These are phyloP conservation scores for Porites divaricata DNA, from an alignment of 92 coral and sea anemone genomes.

Conservation along the genomic window DNA sequence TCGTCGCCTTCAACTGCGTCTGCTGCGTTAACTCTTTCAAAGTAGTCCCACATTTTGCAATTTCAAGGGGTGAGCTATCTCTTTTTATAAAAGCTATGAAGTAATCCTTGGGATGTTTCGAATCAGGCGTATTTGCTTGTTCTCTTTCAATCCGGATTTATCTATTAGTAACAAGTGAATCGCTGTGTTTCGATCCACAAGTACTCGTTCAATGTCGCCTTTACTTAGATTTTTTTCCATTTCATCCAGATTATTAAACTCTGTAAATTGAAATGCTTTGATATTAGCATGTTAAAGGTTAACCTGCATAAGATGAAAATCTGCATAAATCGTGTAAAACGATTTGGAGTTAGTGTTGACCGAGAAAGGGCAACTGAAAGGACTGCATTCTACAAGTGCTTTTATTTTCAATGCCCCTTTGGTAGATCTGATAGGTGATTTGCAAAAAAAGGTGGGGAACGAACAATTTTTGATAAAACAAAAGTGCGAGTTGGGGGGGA, in stretches of 20 bases:
- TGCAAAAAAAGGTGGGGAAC: no score
- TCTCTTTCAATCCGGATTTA: constrained; percentile 27
- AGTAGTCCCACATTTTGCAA: constrained; percentile 2
- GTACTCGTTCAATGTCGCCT: constrained; percentile 33
- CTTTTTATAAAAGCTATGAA: constrained; percentile 3
- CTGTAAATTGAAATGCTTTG: constrained; percentile 14
- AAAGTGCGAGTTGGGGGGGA: no score
- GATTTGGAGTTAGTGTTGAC: no score
- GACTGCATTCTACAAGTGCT: no score
- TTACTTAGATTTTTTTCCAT: constrained; percentile 19
- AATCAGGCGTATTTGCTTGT: constrained; percentile 39
- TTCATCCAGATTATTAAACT: constrained; percentile 15
- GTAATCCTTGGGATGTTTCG: constrained; percentile 33
- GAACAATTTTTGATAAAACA: no score
- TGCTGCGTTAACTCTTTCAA: constrained; percentile 6
- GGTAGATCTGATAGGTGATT: no score
- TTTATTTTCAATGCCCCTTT: no score
- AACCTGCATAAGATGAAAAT: no score
- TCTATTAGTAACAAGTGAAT: constrained; percentile 39
- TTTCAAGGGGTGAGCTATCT: neutral
- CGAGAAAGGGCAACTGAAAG: no score
- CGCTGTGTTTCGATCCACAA: constrained; percentile 43
- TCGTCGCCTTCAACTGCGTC: no score
- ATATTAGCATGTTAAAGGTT: no score
- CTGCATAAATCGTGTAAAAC: no score